Evolutionary conservation across 2,113 vertebrate genomes (phyloP), one percentile per base, ranked within the genome.

Genomic region (Chaenocephalus aceratus): DNA sequence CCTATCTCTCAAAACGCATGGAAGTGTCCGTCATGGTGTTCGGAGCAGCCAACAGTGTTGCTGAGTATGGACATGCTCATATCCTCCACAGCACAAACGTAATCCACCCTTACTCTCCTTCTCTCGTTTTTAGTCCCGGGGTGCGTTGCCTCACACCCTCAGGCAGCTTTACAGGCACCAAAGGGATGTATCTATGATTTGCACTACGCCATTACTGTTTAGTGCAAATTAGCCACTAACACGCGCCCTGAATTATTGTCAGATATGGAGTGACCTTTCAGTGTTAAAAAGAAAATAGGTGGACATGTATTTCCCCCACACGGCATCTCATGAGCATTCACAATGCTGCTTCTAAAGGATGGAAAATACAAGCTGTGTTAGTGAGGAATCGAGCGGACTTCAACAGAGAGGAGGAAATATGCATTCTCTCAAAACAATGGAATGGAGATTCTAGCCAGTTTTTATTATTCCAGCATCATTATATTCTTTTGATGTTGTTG

Each of bases 171-270:
- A 82, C 65, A 69, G 53, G 58, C 71, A 16, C 30, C 54, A 18
- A 18, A 78, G 85, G 84, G 77, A 88, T 84, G 57, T 67, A 85
- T 77, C 9, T 21, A 21, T 21, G 21, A 21, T 21, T 21, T 21
- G 21, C 21, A 21, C 21, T 21, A 21, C 11, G 62, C 80, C 83
- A 74, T 90, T 82, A 88, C 87, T 90, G 89, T 87, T 91, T 84
- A 85, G 89, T 70, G 79, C 86, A 92, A 92, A 93, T 93, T 89
- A 90, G 86, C 86, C 79, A 67, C 83, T 85, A 83, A 92, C 84
- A 72, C 60, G 74, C 74, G 63, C 62, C 80, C 78, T 82, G 85
- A 86, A 87, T 91, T 79, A 89, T 69, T 77, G 88, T 91, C 82
- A 72, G 82, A 76, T 84, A 57, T 67, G 64, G 77, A 57, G 77